A percentile compares a stretch with the other conserved stretches of the same genome.
Conservation (phyloP, 2,797 vertebrate species). For the Gambelia wislizenii region DNA sequence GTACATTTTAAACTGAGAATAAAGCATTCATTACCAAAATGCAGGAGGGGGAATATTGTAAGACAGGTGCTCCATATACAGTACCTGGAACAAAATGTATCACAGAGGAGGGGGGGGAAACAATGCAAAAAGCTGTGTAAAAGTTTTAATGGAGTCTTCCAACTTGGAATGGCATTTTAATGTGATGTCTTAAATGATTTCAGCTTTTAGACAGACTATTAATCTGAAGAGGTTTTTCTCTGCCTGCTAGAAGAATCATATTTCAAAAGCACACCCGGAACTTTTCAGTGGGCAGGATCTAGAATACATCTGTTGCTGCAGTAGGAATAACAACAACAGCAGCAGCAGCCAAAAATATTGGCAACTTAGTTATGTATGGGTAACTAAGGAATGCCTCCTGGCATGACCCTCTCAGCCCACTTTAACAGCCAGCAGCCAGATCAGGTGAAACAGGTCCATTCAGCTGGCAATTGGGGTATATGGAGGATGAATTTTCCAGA, state of each 20-base stretch:
- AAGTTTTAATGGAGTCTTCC: conserved; percentile 65
- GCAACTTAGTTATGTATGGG: too few relatives aligned
- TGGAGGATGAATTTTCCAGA: too few relatives aligned
- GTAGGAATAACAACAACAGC: conserved; percentile 1
- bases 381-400: too few relatives aligned
- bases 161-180: conserved; percentile 67
- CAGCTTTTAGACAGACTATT: conserved; percentile 64
- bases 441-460: too few relatives aligned
- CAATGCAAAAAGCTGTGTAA: conserved; percentile 65
- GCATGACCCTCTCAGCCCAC: too few relatives aligned
- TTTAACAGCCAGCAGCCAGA: too few relatives aligned
- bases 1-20: background rate
- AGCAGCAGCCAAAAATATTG: background rate
- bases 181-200: conserved; percentile 58
- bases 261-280: conserved; percentile 56
- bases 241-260: conserved; percentile 46
- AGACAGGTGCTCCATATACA: conserved; percentile 30
- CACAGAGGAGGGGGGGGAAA: conserved; percentile 45
- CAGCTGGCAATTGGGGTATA: too few relatives aligned
- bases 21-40: conserved; percentile 47
- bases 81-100: conserved; percentile 62
- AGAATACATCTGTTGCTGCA: conserved; percentile 31
- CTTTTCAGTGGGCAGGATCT: conserved; percentile 36
- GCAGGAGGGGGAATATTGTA: conserved; percentile 10
- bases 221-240: conserved; percentile 58